Base-by-base conservation (phyloP, 2,113 vertebrate species). In the Panthera tigris region DNA sequence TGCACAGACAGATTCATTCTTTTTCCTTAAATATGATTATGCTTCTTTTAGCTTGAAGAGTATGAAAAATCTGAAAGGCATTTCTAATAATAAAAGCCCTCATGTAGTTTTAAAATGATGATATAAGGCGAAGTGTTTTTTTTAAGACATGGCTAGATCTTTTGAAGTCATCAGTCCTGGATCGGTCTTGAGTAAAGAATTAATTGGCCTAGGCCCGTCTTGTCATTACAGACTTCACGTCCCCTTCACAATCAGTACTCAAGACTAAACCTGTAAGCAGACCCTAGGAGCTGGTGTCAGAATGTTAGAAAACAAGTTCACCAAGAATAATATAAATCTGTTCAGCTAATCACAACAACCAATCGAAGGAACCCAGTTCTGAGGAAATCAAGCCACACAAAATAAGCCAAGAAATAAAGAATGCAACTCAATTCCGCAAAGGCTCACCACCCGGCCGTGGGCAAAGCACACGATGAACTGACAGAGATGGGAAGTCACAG, bases 381-480 rank as follows among this genome's bases (percentile, higher is more conserved):
- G 63, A n/a, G 16, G 57, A 41, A 87, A 91, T 21, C 11, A 87
- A 50, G 18, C 1, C 12, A 78, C 76, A 82, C 13, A 68, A 57
- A n/a, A 61, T 23, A 69, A 89, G 11, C 3, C 39, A 15, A 65
- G 57, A 71, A 79, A 8, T 76, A 74, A 45, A 68, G 31, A 94
- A 15, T 11, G 73, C 57, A 68, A 61, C n/a, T 71, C 63, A 45
- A 21, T 91, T 25, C 31, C 52, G 3, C 27, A 96, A 81, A 5
- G 48, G 21, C 41, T 73, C n/a, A 81, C 8, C 33, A 39, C 25
- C 33, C 41, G 63, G 8, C 19, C 4, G 23, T 33, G n/a, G 86
- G 13, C 55, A 74, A 7, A 0, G 33, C 1, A 0, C 3, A 5
- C 5, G 0, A 21, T 27, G 25, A 74, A 48, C 4, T 55, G 15